phyloP scores from a whole-genome alignment of 2,113 vertebrate genomes.

The Pseudopipra pipra region DNA sequence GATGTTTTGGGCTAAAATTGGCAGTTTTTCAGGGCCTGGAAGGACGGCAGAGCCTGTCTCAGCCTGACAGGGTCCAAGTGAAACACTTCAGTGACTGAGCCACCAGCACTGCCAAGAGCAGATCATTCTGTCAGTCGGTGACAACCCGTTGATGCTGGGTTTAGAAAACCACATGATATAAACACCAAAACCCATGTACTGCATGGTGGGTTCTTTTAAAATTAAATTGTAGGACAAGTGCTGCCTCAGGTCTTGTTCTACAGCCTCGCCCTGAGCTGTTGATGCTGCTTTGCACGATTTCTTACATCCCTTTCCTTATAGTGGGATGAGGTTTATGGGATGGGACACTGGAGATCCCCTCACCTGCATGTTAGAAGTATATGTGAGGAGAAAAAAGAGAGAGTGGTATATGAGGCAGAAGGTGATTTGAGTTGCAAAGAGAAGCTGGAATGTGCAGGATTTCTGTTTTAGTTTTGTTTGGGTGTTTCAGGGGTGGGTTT shows the following conservation, averaged over 20 bases:
- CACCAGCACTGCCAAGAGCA: not conserved
- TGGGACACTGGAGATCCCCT: not conserved
- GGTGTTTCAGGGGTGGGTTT: rapidly evolving
- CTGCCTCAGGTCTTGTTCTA: not conserved
- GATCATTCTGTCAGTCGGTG: not conserved
- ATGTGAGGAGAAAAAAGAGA: not conserved
- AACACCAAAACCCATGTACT: not conserved
- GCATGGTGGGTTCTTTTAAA: not conserved
- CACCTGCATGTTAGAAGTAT: not conserved
- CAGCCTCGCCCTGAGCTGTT: not conserved
- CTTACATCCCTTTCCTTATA: not conserved
- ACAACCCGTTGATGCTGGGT: not conserved
- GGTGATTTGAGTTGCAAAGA: not conserved
- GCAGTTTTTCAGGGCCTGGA: not conserved
- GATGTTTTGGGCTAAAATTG: not conserved
- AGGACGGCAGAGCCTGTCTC: not conserved
- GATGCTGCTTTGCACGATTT: not conserved
- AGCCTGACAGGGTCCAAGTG: not conserved
- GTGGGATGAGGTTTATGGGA: not conserved
- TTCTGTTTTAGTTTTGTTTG: not conserved
- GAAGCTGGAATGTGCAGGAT: not conserved
- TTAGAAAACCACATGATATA: not conserved
- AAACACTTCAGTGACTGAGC: not conserved
- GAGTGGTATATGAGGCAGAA: not conserved
- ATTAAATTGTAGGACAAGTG: not conserved